Conservation (phyloP, 2,113 vertebrate genomes). For the Micromys minutus region DNA sequence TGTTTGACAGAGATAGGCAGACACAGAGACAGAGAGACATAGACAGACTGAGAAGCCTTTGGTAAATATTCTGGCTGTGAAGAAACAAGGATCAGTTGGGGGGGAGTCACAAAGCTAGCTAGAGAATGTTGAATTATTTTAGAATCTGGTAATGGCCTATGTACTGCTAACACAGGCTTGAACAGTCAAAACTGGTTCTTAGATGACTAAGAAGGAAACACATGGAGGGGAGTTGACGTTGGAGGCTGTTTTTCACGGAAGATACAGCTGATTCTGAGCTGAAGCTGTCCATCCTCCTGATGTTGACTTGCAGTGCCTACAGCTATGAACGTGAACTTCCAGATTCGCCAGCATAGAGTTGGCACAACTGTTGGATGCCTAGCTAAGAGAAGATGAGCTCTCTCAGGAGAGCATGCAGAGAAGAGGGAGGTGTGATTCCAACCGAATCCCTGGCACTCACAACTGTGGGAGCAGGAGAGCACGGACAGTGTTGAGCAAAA, state of each 20-base stretch:
- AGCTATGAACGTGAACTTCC: neutral
- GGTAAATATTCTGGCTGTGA: neutral
- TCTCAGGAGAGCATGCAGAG: neutral
- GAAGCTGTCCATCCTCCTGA: neutral
- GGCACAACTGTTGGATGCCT: neutral
- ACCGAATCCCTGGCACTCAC: neutral
- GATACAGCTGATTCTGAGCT: neutral
- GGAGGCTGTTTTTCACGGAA: slow-evolving; percentile 13
- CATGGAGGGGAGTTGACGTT: neutral
- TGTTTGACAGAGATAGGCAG: neutral
- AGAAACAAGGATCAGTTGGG: neutral
- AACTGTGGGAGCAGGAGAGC: neutral
- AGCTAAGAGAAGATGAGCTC: neutral
- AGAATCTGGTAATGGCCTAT: neutral
- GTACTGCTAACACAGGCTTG: neutral
- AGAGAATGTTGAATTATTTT: neutral
- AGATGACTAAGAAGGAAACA: neutral
- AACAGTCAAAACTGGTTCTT: neutral
- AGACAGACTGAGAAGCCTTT: neutral
- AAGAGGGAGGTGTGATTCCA: neutral
- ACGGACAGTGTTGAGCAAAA: neutral
- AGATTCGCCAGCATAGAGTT: neutral
- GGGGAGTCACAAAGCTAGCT: neutral
- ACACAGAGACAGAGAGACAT: neutral
- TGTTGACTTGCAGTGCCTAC: neutral